Base-by-base conservation (phyloP, 1,140 invertebrate species). In the Polypedilum vanderplanki region DNA sequence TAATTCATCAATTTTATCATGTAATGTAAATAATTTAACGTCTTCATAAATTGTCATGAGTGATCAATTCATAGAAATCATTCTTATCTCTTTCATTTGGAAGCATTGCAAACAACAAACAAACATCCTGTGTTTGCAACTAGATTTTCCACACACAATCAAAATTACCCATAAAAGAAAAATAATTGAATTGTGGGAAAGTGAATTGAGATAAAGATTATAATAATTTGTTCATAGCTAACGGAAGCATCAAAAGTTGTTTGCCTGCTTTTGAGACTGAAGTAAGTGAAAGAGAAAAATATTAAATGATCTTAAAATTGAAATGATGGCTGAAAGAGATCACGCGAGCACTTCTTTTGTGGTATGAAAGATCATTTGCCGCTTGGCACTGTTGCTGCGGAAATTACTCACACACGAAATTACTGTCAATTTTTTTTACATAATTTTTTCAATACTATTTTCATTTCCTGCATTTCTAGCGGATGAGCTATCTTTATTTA, bases 371-470 rank as follows among this genome's bases (percentile, higher is more conserved):
- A 57, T 4, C 46, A 33, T 33, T 57, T 57, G 46, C 46, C 46
- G 46, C 12, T 57, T 1, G 12, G 46, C n/a, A 8, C 9, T 46
- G 9, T 10, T 7, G 40, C 40, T 15, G 12, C 46, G 46, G 46
- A 57, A 57, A 57, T 57, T 57, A 57, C 12, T n/a, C 12, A 57
- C n/a, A 12, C 46, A 57, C 12, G n/a, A 57, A 57, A n/a, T 57
- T 12, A 57, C 46, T n/a, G 46, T 33, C 46, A 57, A 57, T 57
- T 57, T 57, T n/a, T 46, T 57, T 57, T 57, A 57, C 46, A 57
- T 57, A 57, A 57, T 57, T 57, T 33, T 33, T 57, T 57, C 46
- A 57, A 57, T 57, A 57, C 46, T 33, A 57, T 57, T 57, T 57
- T 12, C 46, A 57, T 12, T 57, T 57, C 46, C 46, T 57, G 46